Percentiles rank a stretch among this genome's conserved stretches.
phyloP scores from a whole-genome alignment of 2,888 invertebrate genomes.

The Agonopterix arenella region DNA sequence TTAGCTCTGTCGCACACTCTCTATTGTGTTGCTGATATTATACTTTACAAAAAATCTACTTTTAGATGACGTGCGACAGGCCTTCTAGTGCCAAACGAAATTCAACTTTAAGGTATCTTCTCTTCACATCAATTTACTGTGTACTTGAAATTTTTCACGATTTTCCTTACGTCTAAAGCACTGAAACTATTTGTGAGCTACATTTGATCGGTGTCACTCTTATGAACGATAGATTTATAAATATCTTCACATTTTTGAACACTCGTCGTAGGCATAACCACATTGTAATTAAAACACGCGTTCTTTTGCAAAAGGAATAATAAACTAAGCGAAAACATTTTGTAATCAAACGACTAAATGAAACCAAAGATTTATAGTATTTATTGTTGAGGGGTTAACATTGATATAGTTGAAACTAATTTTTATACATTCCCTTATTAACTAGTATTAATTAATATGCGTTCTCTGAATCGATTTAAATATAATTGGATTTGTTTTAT shows the following conservation, averaged over 20 bases:
- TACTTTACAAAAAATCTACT: no score
- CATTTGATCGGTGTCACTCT: conserved; percentile 23
- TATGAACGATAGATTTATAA: conserved; percentile 33
- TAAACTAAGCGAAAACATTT: conserved; percentile 33
- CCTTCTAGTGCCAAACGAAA: conserved; percentile 23
- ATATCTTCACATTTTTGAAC: conserved; percentile 21
- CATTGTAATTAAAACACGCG: conserved; percentile 21
- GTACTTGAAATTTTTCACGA: conserved; percentile 9
- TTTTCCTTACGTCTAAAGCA: conserved; percentile 14
- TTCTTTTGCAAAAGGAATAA: conserved; percentile 28
- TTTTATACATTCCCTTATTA: conserved; percentile 61
- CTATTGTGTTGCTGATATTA: conserved; percentile 6
- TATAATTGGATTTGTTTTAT: conserved; percentile 17
- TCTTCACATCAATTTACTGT: conserved; percentile 8
- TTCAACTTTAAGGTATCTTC: conserved; percentile 8
- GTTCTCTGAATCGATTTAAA: conserved; percentile 14
- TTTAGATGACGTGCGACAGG: no score
- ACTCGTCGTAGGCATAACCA: conserved; percentile 25
- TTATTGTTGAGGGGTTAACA: conserved; percentile 66
- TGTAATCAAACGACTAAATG: conserved; percentile 63
- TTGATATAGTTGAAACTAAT: conserved; percentile 61
- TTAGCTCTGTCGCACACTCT: conserved; percentile 2
- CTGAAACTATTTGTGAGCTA: conserved; percentile 14
- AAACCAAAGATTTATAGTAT: conserved; percentile 75
- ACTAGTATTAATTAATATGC: conserved; percentile 24